phyloP scores from a whole-genome alignment of 1,140 invertebrate species.

The Drosophila sp. region DNA sequence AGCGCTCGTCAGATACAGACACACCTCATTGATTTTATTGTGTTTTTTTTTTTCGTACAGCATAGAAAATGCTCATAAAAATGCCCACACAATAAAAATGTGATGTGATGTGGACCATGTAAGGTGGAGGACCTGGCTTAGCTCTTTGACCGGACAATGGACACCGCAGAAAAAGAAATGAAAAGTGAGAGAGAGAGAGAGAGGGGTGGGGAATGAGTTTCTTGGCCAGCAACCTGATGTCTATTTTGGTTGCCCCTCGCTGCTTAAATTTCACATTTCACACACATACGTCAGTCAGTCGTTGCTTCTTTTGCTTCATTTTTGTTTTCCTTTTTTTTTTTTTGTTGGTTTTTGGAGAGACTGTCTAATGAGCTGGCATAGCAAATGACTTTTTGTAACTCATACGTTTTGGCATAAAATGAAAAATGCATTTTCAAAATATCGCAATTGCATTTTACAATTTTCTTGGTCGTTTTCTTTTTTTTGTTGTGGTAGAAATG shows the following conservation, averaged over 20 bases:
- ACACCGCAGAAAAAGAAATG: neutral
- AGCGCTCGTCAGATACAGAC: constrained; percentile 43
- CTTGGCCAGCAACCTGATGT: constrained; percentile 60
- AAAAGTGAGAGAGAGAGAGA: neutral
- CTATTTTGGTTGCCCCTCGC: constrained; percentile 56
- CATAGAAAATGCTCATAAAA: constrained; percentile 80
- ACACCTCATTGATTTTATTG: constrained; percentile 82
- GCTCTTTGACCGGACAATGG: constrained; percentile 47
- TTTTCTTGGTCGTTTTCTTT: constrained; percentile 47
- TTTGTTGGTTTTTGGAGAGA: constrained; percentile 18
- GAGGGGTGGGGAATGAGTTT: no score
- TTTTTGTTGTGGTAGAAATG: constrained; percentile 21
- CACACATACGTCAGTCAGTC: constrained; percentile 42
- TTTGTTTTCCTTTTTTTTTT: neutral
- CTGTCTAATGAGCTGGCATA: constrained; percentile 65
- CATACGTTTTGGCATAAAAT: constrained; percentile 73
- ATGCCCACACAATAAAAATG: constrained; percentile 78
- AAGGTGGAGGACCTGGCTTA: constrained; percentile 32
- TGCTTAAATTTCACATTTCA: constrained; percentile 45
- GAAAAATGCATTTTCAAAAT: constrained; percentile 71
- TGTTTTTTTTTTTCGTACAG: constrained; percentile 62
- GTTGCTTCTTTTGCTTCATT: neutral
- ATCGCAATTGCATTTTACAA: constrained; percentile 55
- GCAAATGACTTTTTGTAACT: constrained; percentile 79
- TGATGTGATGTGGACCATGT: constrained; percentile 66